Base-by-base conservation (phyloP, 2,113 vertebrate species). In the Leucopsar rothschildi region DNA sequence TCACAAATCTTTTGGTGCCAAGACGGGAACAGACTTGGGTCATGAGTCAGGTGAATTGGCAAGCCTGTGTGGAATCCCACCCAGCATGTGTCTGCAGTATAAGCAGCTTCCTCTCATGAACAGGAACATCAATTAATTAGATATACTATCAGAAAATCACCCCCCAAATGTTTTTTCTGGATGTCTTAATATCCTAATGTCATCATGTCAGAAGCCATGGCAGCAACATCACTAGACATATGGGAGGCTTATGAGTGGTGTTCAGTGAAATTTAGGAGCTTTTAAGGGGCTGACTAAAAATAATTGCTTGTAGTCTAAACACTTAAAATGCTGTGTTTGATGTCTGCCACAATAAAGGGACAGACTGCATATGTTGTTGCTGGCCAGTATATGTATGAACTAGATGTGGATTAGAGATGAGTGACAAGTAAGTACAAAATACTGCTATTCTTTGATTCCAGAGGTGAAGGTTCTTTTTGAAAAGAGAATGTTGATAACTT, bases 231-330 rank as follows among this genome's bases (percentile, higher is more conserved):
- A 27, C 27, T 35, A 79, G 75, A 77, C 25, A 47, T 80, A 72
- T 55, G 53, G 70, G 65, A 90, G 55, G 42, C 19, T 91, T 88
- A 82, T 40, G 60, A 52, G 3, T 49, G 29, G 47, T 1, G 2
- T 80, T 94, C 56, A 80, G 71, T 90, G 68, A 65, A 90, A 63
- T 85, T 73, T 40, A 61, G 66, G 70, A 82, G 61, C 61, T 79
- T 95, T 83, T 35, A 90, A 73, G 37, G 39, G 88, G 35, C 39
- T 77, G 29, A 57, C 55, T 91, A n/a, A 65, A 94, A 87, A 70
- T 50, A 92, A 82, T 72, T 93, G 50, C 39, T 66, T 63, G 33
- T 53, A 55, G 40, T 91, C 40, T 65, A 92, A 93, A 82, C 2
- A 11, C 9, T 77, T 91, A 70, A 92, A 91, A 94, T 56, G 29